Evolutionary conservation across 2,797 vertebrate genomes (phyloP), one percentile per base, ranked within the genome.

Genomic region (Halcyon chelicuti): DNA sequence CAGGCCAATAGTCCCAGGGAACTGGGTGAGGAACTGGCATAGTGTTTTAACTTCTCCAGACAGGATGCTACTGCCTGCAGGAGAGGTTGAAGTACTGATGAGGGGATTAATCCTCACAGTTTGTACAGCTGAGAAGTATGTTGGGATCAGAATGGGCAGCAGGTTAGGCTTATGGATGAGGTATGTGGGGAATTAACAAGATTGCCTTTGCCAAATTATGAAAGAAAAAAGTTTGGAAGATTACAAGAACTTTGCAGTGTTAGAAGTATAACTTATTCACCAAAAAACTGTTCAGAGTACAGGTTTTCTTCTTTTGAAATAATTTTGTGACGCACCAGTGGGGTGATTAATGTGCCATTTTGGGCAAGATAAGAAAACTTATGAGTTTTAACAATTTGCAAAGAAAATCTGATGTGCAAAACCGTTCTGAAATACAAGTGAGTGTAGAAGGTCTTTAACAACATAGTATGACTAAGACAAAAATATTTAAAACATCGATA

Each of bases 321-420:
- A 83, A 74, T 65, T 93, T 82, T 6, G 6, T 86, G 86, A 52
- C 23, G 42, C 52, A 61, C 33, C 49, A 77, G 46, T 60, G n/a
- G 51, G 18, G 54, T 83, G 74, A 88, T 86, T 90, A 86, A 76
- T 18, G 11, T 44, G n/a, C 29, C 35, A 5, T 6, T 93, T 93
- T 70, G 86, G 61, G 58, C 47, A 92, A 47, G 35, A 75, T 52
- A 72, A 31, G 25, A 88, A 90, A 28, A 42, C 26, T 57, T 84
- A 84, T 47, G 46, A 88, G 29, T 83, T 96, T 82, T 70, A 88
- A 60, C 9, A 79, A 52, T 81, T 96, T 82, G 44, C 25, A 67
- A 91, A 83, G 57, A 86, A 90, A 96, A 90, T 88, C 20, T 75
- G 68, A 85, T 67, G 19, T 75, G 51, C 54, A 67, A 85, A 88